These are phyloP conservation scores for Dendrolimus kikuchii DNA, from an alignment of 1,140 invertebrate genomes.

Conservation along the genomic window DNA sequence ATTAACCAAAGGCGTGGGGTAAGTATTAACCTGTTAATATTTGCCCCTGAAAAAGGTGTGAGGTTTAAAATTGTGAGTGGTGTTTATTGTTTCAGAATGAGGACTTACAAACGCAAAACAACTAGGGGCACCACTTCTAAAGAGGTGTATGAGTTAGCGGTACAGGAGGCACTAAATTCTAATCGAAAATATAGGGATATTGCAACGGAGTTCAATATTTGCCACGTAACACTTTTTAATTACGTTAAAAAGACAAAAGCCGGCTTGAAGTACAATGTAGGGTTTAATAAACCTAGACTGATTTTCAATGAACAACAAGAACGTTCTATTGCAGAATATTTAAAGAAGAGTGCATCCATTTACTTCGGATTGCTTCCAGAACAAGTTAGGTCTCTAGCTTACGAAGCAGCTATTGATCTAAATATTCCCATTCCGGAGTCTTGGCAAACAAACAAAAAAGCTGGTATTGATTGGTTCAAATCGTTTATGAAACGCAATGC, in stretches of 20 bases:
- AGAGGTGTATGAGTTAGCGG: constrained; percentile 14
- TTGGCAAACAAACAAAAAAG: constrained; percentile 17
- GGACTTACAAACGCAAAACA: constrained; percentile 12
- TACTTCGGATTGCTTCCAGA: constrained; percentile 20
- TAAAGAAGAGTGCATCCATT: constrained; percentile 15
- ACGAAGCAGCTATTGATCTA: constrained; percentile 13
- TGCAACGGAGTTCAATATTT: constrained; percentile 8
- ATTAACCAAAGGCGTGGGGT: constrained; percentile 16
- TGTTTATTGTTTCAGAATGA: constrained; percentile 12
- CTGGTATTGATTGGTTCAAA: constrained; percentile 22
- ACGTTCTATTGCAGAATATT: constrained; percentile 11
- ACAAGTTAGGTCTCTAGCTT: constrained; percentile 19
- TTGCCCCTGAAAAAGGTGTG: constrained; percentile 8
- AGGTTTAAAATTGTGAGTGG: constrained; percentile 6
- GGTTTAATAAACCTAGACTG: constrained; percentile 6
- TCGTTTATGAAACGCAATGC: constrained; percentile 21
- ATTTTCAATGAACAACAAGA: constrained; percentile 13
- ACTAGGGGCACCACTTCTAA: constrained; percentile 8
- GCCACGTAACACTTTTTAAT: constrained; percentile 10
- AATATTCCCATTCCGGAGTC: constrained; percentile 15
- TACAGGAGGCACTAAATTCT: constrained; percentile 8
- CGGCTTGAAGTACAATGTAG: background rate
- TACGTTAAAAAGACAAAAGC: constrained; percentile 1
- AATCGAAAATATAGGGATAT: constrained; percentile 12
- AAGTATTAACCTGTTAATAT: constrained; percentile 18